Percentiles rank a stretch among this genome's conserved stretches.
Conservation (phyloP, 2,888 invertebrate species). For the Matsumyia berberina region DNA sequence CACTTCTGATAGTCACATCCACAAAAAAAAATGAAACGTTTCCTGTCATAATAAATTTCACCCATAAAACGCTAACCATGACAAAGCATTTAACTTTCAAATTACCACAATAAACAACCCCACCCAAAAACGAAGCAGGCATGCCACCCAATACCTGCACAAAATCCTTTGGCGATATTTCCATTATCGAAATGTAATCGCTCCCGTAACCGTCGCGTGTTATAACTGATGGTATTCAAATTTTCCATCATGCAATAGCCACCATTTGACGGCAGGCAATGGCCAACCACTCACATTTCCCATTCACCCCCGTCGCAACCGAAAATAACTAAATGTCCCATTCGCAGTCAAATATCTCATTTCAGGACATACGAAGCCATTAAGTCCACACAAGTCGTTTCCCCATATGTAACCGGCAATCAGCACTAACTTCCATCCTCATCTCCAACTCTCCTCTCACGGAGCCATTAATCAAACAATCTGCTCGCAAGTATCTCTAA, state of each 20-base stretch:
- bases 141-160: slow-evolving; percentile 3
- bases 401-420: slow-evolving; percentile 55
- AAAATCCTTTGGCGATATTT: slow-evolving; percentile 46
- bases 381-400: slow-evolving; percentile 67
- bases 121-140: neutral
- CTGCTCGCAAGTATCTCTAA: slow-evolving; percentile 75
- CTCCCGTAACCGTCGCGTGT: slow-evolving; percentile 57
- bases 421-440: slow-evolving; percentile 55
- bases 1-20: neutral
- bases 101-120: slow-evolving; percentile 48
- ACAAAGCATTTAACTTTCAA: slow-evolving; percentile 67
- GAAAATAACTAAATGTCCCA: slow-evolving; percentile 43
- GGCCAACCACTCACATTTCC: slow-evolving; percentile 29
- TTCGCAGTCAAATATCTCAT: slow-evolving; percentile 73
- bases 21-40: slow-evolving; percentile 4
- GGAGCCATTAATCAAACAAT: slow-evolving; percentile 76
- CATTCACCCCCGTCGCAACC: slow-evolving; percentile 35
- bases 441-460: slow-evolving; percentile 59
- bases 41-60: slow-evolving; percentile 38
- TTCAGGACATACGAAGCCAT: slow-evolving; percentile 67
- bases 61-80: slow-evolving; percentile 48
- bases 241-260: slow-evolving; percentile 57
- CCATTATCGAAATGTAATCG: slow-evolving; percentile 46
- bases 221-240: slow-evolving; percentile 49
- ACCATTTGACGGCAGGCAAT: slow-evolving; percentile 21